Evolutionary conservation across 2,797 vertebrate genomes (phyloP), one percentile per base, ranked within the genome.

Genomic region (Pangasius macronema): DNA sequence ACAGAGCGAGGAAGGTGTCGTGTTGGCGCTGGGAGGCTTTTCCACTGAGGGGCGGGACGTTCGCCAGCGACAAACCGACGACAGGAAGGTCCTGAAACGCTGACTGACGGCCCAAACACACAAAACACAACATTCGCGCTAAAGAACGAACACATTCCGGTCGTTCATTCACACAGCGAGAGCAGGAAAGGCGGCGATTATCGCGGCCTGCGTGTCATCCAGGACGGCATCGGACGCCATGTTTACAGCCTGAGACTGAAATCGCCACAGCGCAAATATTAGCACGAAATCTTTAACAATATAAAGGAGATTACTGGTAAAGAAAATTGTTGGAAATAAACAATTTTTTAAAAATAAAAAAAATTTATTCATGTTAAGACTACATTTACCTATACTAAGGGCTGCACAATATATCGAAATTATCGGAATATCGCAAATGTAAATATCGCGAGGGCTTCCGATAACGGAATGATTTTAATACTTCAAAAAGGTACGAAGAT

Each of bases 41-140:
- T 85, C 73, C 73, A 67, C 42, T 59, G 73, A 42, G 16, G 30
- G n/a, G 73, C 65, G 85, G 84, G 86, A 59, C 30, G 1, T 65
- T 67, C 61, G 27, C 57, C 91, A 88, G 53, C 22, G 27, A 59
- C 46, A 27, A 79, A 3, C 10, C 73, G 86, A 88, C 65, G 91
- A 91, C 89, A 91, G 90, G 90, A 90, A 89, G 55, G 84, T 59
- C 76, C 46, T 49, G 57, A 82, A 85, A 82, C 83, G 33, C 18
- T 90, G 87, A 87, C 61, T 82, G 84, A 84, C 87, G 51, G 46
- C 75, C 84, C 53, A 88, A 79, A 82, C 3, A 87, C 30, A 75
- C 72, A 77, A 86, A 73, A 83, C 82, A 86, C 59, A 65, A 82
- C 65, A 36, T 70, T 70, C 39, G 49, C 16, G 22, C n/a, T 87